Percentiles rank a stretch among this genome's conserved stretches.
phyloP scores from a whole-genome alignment of 2,797 vertebrate species.

The Girardinus metallicus region DNA sequence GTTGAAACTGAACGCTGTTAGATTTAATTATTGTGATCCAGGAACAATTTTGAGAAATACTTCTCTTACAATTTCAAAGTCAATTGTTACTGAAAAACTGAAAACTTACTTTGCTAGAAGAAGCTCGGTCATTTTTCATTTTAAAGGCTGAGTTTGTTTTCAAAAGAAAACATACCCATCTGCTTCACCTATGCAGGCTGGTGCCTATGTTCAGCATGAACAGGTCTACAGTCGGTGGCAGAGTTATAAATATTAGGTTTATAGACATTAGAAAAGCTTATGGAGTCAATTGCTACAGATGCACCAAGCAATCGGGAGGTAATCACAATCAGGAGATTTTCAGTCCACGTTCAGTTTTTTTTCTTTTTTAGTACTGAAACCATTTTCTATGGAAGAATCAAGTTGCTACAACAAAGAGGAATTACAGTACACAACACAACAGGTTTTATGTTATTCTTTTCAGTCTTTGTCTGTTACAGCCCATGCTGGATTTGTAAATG shows the following conservation, averaged over 20 bases:
- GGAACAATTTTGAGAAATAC: not conserved
- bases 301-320: not conserved
- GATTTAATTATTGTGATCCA: not conserved
- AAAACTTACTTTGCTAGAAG: not conserved
- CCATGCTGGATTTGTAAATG: not conserved
- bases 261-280: not conserved
- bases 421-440: not conserved
- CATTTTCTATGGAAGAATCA: not conserved
- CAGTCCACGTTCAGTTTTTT: not conserved
- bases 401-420: not conserved
- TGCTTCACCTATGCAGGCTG: no score
- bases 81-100: not conserved
- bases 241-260: not conserved
- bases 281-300: not conserved
- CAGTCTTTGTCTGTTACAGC: not conserved
- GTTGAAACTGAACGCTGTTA: not conserved
- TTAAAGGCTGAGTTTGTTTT: not conserved
- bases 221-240: not conserved
- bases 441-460: not conserved
- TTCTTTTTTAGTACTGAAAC: not conserved
- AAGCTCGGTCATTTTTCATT: not conserved
- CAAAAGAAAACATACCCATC: not conserved
- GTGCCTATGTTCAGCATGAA: no score
- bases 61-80: not conserved
- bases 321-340: not conserved